Evolutionary conservation across 2,797 vertebrate species (phyloP).

Genomic region (Naso thynnoides): DNA sequence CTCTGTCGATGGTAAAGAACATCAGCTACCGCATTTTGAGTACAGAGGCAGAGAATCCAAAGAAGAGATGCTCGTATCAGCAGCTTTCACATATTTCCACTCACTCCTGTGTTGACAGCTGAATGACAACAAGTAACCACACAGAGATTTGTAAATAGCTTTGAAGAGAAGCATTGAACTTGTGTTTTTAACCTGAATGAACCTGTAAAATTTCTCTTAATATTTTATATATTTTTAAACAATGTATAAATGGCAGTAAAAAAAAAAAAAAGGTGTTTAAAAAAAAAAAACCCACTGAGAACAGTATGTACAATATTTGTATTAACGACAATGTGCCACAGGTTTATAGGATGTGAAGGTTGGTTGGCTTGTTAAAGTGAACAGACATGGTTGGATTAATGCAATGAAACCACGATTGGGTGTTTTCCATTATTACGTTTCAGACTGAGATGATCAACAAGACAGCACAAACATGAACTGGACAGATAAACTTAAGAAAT

Average conservation of each 20-base stretch:
- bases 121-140: constrained; percentile 61
- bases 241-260: constrained; percentile 64
- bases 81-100: constrained; percentile 15
- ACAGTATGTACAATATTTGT: constrained; percentile 65
- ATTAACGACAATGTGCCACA: constrained; percentile 56
- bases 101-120: constrained; percentile 54
- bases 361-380: constrained; percentile 6
- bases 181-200: constrained; percentile 79
- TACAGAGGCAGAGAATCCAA: not conserved
- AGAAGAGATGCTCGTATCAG: constrained; percentile 10
- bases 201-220: constrained; percentile 68
- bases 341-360: constrained; percentile 36
- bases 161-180: constrained; percentile 58
- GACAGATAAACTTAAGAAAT: not conserved
- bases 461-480: not conserved
- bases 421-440: constrained; percentile 13
- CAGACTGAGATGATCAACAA: not conserved
- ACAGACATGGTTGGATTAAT: constrained; percentile 2
- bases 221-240: constrained; percentile 81
- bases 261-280: constrained; percentile 24
- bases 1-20: not conserved
- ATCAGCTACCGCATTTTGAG: not conserved
- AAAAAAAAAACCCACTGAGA: constrained; percentile 32
- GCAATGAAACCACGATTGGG: constrained; percentile 15
- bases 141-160: constrained; percentile 79